These are phyloP conservation scores for Pseudochromis fuscus DNA, from an alignment of 2,797 vertebrate species.

Conservation along the genomic window DNA sequence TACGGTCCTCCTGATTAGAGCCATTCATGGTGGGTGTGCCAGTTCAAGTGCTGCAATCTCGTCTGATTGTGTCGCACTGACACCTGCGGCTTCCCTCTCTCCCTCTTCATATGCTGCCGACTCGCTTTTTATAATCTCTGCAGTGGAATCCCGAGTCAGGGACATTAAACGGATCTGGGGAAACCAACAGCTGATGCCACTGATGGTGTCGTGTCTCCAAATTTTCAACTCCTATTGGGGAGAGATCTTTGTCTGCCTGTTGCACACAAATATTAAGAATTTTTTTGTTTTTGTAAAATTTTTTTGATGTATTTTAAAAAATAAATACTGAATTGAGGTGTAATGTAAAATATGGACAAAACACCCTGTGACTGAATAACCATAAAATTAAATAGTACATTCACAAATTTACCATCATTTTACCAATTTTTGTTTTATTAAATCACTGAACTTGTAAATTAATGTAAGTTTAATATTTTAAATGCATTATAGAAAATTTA, in stretches of 20 bases:
- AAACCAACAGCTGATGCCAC: neutral
- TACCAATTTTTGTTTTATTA: too few relatives aligned
- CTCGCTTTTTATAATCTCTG: conserved; percentile 28
- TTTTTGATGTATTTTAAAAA: too few relatives aligned
- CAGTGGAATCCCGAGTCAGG: conserved; percentile 4
- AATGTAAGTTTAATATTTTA: too few relatives aligned
- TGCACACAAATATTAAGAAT: too few relatives aligned
- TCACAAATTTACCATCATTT: too few relatives aligned
- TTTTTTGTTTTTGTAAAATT: too few relatives aligned
- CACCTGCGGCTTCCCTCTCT: conserved; percentile 55
- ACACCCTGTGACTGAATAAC: too few relatives aligned
- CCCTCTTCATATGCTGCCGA: conserved; percentile 24
- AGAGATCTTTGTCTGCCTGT: neutral
- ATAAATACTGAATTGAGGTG: too few relatives aligned
- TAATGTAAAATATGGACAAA: too few relatives aligned
- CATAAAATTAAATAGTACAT: too few relatives aligned
- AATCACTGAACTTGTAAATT: too few relatives aligned
- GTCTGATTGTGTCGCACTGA: conserved; percentile 66
- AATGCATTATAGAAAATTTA: too few relatives aligned
- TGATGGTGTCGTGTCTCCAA: neutral
- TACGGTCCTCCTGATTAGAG: conserved; percentile 69
- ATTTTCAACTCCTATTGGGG: neutral
- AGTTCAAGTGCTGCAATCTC: conserved; percentile 73
- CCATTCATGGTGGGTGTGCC: conserved; percentile 62
- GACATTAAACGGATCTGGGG: conserved; percentile 12